Evolutionary conservation across 2,113 vertebrate genomes (phyloP), one percentile per base, ranked within the genome.

Genomic region (Neolamprologus sp.): DNA sequence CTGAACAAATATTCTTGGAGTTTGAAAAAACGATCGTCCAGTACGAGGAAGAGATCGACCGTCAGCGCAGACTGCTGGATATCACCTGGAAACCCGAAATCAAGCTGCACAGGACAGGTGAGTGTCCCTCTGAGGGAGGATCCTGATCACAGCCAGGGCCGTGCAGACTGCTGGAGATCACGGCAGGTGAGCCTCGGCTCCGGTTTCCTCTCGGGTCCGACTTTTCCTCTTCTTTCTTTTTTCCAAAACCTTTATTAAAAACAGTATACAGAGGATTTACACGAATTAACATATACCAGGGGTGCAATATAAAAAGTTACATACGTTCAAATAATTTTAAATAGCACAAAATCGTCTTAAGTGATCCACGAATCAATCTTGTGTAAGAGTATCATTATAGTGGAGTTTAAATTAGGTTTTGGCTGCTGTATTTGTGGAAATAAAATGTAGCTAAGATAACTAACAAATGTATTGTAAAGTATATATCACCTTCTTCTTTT

Each of bases 391-490:
- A 3, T 30, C 55, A 58, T 26, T 26, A 57, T 58, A 9, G 13
- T 30, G 1, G 55, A 28, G 55, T 17, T 58, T 58, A 6, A 58
- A 58, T 16, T 28, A 0, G 55, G 23, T 0, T 58, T 58, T 58
- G 55, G 55, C 13, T 58, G 0, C 55, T 58, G 55, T 28, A 57
- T 57, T 14, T 58, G 55, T 58, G 55, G 7, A 0, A 30, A 30
- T 30, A 58, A 17, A 3, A 4, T 2, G 1, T 16, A 58, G 26
- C 55, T 9, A 9, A 9, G 13, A 58, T 58, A 16, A 58, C 26
- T 58, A 6, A 17, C 13, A 58, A 28, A 1, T 58, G 0, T 30
- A 58, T 58, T 30, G 0, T 58, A 58, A 58, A 4, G 5, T 9
- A 4, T 30, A 4, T 58, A 9, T 58, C 26, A 16, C 2, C 26